These are phyloP conservation scores for Elaphurus davidianus DNA, from an alignment of 2,113 vertebrate genomes.

Conservation along the genomic window DNA sequence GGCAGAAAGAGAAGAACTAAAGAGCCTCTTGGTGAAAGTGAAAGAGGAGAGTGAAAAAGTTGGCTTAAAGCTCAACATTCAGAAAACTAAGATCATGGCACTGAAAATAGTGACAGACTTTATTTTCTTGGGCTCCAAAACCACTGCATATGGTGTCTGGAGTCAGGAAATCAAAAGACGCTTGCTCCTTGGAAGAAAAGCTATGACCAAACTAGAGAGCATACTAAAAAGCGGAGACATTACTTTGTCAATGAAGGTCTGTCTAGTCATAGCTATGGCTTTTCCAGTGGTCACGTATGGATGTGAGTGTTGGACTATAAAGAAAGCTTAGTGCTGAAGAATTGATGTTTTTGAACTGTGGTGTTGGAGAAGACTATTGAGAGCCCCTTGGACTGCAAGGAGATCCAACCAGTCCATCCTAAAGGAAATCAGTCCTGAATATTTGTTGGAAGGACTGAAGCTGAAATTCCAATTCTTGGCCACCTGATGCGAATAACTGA, in stretches of 20 bases:
- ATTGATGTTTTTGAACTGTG: neutral
- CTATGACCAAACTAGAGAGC: neutral
- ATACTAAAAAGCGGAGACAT: neutral
- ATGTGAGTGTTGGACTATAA: neutral
- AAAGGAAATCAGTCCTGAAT: neutral
- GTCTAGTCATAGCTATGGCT: neutral
- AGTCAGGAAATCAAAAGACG: neutral
- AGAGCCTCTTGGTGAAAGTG: neutral
- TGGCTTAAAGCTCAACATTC: neutral
- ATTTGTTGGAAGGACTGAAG: neutral
- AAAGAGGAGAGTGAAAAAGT: neutral
- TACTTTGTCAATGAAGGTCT: neutral
- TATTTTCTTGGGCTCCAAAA: neutral
- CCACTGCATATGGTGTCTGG: neutral
- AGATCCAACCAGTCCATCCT: neutral
- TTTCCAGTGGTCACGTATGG: neutral
- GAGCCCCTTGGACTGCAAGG: neutral
- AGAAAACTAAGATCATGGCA: neutral
- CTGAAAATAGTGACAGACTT: neutral
- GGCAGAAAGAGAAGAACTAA: neutral
- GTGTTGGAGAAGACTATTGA: neutral
- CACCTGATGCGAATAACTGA: neutral
- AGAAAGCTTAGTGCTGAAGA: neutral
- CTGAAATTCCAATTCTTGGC: neutral
- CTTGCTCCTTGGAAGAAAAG: neutral